Conservation (phyloP, 2,113 vertebrate genomes). For the Rhizomys pruinosus region DNA sequence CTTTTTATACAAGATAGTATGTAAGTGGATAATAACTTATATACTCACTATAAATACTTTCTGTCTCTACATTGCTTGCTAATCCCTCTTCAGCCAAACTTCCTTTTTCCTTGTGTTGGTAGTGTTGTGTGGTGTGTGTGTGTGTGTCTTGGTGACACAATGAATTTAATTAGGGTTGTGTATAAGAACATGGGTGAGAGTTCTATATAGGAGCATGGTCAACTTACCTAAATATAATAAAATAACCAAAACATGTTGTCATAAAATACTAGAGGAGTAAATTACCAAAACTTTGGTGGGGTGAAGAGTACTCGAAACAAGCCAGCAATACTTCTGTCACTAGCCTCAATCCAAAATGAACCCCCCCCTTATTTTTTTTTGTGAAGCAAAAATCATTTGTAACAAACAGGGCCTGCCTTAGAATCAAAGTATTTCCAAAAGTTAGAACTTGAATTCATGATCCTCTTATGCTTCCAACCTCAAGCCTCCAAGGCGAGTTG, state of each 20-base stretch:
- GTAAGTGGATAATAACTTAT: not conserved
- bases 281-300: not conserved
- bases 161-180: not conserved
- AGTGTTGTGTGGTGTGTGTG: no score
- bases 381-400: no score
- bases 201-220: not conserved
- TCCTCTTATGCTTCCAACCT: no score
- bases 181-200: not conserved
- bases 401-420: no score
- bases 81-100: not conserved
- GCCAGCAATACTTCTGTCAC: no score
- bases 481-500: no score
- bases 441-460: no score
- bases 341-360: no score
- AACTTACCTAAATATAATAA: not conserved
- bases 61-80: no score
- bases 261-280: constrained; percentile 1
- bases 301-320: not conserved
- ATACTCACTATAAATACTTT: no score
- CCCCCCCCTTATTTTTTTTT: no score
- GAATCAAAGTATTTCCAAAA: no score
- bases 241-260: constrained; percentile 19
- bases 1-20: not conserved
- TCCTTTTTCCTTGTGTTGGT: not conserved
- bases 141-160: not conserved